A percentile compares a stretch with the other conserved stretches of the same genome.
phyloP scores from a whole-genome alignment of 2,113 vertebrate species.

The Trochalopteron elliotii region DNA sequence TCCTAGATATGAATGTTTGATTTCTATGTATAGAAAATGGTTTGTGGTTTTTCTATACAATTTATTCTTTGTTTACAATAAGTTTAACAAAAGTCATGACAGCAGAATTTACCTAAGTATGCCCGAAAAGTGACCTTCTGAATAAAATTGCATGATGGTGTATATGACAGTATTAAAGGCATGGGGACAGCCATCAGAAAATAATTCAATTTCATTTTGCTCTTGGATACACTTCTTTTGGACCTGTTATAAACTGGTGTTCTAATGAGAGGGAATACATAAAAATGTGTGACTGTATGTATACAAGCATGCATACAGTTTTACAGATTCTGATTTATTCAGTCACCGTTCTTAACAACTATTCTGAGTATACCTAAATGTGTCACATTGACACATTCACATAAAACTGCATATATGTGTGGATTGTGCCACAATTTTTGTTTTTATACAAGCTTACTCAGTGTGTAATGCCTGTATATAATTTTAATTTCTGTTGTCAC shows the following conservation, averaged over 20 bases:
- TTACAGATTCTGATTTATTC: conserved; percentile 1
- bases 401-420: not conserved
- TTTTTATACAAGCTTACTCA: not conserved
- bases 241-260: conserved; percentile 45
- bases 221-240: not conserved
- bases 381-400: not conserved
- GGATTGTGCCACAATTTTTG: not conserved
- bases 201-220: conserved; percentile 46
- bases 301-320: not conserved
- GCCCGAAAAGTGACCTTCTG: conserved; percentile 39
- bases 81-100: not conserved
- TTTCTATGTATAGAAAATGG: not conserved
- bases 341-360: not conserved
- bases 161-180: not conserved
- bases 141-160: not conserved
- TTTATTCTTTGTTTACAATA: conserved; percentile 30
- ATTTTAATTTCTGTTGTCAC: not conserved
- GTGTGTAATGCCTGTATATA: not conserved
- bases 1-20: not conserved
- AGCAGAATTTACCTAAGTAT: conserved; percentile 16
- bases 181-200: not conserved
- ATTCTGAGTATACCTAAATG: not conserved
- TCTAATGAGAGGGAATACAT: conserved; percentile 33
- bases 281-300: not conserved
- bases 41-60: not conserved